phyloP scores from a whole-genome alignment of 2,888 invertebrate genomes.

The Xestoiulus laeticollis region DNA sequence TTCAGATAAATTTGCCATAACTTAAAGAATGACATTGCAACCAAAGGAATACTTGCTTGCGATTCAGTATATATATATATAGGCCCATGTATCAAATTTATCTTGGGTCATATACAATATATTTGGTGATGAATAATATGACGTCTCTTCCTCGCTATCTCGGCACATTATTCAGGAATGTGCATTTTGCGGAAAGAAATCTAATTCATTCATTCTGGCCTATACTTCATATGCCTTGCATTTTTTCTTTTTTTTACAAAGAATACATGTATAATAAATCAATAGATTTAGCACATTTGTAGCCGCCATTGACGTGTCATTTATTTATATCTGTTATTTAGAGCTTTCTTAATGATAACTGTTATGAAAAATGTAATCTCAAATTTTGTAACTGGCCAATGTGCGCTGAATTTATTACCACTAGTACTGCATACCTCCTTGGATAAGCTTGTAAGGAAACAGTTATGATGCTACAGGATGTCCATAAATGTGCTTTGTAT shows the following conservation, averaged over 20 bases:
- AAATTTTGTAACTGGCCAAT: not conserved
- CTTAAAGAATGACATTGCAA: not conserved
- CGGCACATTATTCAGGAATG: not conserved
- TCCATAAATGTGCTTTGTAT: not conserved
- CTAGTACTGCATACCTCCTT: not conserved
- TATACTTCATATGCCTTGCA: not conserved
- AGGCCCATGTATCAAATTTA: not conserved
- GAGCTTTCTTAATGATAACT: not conserved
- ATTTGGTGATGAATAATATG: conserved; percentile 21
- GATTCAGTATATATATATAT: too few relatives aligned
- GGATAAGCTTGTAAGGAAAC: not conserved
- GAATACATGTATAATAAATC: not conserved
- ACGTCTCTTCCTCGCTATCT: not conserved
- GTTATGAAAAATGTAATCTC: not conserved
- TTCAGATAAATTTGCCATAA: not conserved
- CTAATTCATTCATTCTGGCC: not conserved
- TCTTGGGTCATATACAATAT: not conserved
- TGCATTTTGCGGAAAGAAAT: not conserved
- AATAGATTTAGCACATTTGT: not conserved
- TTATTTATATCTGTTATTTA: conserved; percentile 7
- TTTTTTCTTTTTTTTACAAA: not conserved
- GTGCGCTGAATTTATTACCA: not conserved
- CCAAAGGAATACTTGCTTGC: not conserved
- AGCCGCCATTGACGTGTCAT: not conserved
- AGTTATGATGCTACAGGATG: not conserved